These are phyloP conservation scores for Microtus agrestis DNA, from an alignment of 2,797 vertebrate genomes.

Conservation along the genomic window DNA sequence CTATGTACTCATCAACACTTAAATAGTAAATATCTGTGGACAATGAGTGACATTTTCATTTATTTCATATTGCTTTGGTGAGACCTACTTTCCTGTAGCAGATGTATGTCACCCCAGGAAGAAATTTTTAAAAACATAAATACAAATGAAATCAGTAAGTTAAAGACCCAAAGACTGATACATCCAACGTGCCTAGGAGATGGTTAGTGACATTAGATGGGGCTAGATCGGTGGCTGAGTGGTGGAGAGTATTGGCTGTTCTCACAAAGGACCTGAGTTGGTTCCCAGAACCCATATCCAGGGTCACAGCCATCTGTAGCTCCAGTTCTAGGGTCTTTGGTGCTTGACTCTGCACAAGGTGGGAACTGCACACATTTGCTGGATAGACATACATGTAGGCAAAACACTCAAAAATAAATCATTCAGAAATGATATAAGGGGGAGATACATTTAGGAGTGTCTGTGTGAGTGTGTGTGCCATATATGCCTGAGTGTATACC, in stretches of 20 bases:
- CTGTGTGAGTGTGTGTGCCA: accelerated
- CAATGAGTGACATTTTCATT: not conserved
- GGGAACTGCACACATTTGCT: not conserved
- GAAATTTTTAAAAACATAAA: not conserved
- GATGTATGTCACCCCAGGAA: not conserved
- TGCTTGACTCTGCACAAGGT: not conserved
- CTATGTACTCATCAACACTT: not conserved
- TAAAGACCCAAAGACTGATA: not conserved
- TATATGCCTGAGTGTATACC: accelerated
- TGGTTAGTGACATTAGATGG: not conserved
- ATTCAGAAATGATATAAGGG: not conserved
- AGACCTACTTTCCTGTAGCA: not conserved
- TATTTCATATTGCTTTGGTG: slow-evolving; percentile 12
- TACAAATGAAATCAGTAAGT: not conserved
- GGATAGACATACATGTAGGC: not conserved
- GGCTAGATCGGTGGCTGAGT: not conserved
- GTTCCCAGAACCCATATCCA: not conserved
- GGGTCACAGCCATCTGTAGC: not conserved
- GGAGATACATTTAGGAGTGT: not conserved
- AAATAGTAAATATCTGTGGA: not conserved
- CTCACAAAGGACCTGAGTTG: not conserved
- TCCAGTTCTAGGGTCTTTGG: not conserved
- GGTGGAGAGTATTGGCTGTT: not conserved
- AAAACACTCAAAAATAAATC: not conserved
- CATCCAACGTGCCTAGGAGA: not conserved